Evolutionary conservation across 2,113 vertebrate genomes (phyloP).

Genomic region (Gymnocephalus cernua): DNA sequence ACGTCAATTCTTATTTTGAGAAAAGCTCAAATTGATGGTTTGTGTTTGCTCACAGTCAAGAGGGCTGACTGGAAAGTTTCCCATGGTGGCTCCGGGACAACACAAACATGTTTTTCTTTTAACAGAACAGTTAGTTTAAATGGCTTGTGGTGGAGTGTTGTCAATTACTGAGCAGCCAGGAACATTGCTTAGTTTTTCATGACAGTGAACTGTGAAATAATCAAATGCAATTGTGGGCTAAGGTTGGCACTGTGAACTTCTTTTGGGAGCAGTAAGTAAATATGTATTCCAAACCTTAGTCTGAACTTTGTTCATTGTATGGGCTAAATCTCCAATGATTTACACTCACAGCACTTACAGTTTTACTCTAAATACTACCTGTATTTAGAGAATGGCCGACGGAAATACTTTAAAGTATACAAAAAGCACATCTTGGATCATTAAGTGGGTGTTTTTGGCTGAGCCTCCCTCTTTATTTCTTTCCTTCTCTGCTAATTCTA

Average conservation of each 20-base stretch:
- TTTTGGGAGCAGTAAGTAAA: neutral
- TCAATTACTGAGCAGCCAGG: slow-evolving; percentile 6
- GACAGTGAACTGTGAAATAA: neutral
- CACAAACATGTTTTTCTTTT: neutral
- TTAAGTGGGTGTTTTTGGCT: neutral
- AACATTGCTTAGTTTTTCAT: neutral
- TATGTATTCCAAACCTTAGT: neutral
- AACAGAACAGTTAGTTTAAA: slow-evolving; percentile 11
- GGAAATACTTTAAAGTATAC: neutral
- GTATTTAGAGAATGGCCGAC: neutral
- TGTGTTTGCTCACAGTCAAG: slow-evolving; percentile 4
- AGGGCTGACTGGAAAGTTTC: neutral
- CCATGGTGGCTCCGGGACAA: neutral
- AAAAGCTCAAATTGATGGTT: slow-evolving; percentile 11
- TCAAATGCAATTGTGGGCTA: neutral
- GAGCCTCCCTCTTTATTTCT: neutral
- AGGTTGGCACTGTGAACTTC: neutral
- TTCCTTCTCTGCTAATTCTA: slow-evolving; percentile 38
- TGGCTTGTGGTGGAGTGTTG: neutral
- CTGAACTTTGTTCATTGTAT: neutral
- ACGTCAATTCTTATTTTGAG: slow-evolving; percentile 10
- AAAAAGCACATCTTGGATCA: neutral
- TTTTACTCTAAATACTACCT: neutral
- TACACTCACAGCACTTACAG: neutral
- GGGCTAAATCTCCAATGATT: neutral